Conservation (phyloP, 2,888 invertebrate species). For the Atherix ibis region DNA sequence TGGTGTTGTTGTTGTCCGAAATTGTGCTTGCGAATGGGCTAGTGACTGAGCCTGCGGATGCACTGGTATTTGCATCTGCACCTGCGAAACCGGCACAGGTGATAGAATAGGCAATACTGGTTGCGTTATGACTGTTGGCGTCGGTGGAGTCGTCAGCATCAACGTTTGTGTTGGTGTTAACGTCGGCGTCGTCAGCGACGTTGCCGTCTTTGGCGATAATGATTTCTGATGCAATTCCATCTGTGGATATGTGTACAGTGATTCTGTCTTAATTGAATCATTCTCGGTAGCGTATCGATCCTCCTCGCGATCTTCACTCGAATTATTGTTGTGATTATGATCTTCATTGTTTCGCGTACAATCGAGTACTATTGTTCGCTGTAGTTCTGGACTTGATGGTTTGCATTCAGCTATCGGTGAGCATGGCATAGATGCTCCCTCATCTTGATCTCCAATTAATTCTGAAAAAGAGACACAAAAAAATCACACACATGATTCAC, state of each 20-base stretch:
- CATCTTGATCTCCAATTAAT: conserved; percentile 28
- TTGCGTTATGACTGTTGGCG: background rate
- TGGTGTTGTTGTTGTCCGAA: conserved; percentile 3
- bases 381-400: conserved; percentile 9
- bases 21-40: too few species aligned
- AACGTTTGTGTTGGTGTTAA: background rate
- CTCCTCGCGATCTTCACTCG: conserved; percentile 5
- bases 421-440: conserved; percentile 24
- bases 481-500: too few species aligned
- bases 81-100: too few species aligned
- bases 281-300: conserved; percentile 3
- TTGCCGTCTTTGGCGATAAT: conserved; percentile 1
- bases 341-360: conserved; percentile 5
- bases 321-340: conserved; percentile 11
- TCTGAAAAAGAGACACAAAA: conserved; percentile 17
- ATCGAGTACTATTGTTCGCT: conserved; percentile 1
- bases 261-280: conserved; percentile 7
- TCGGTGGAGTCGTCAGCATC: background rate
- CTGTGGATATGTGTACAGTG: conserved; percentile 9
- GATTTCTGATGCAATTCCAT: conserved; percentile 5
- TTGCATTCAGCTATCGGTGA: conserved; percentile 18
- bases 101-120: too few species aligned
- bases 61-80: too few species aligned
- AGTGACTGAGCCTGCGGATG: too few species aligned
- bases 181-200: conserved; percentile 1